Conservation (phyloP, 2,888 invertebrate species). For the Metallyticus violacea region DNA sequence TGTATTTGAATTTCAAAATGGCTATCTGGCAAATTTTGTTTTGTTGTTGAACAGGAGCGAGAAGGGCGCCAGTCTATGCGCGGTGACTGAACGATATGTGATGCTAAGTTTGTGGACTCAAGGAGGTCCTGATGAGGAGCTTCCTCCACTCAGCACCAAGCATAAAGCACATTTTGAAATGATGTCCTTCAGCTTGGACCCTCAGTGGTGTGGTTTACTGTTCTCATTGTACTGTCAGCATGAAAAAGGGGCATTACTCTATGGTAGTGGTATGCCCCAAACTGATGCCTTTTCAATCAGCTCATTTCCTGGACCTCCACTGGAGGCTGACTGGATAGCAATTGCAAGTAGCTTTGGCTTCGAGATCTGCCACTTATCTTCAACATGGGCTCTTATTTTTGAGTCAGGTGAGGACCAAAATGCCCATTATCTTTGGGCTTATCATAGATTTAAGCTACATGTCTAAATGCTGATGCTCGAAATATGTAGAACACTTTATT, state of each 20-base stretch:
- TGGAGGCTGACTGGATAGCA: constrained; percentile 38
- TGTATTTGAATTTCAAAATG: not conserved
- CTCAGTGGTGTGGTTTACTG: constrained; percentile 36
- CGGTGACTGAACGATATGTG: not conserved
- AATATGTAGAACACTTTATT: not conserved
- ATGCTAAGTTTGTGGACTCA: constrained; percentile 13
- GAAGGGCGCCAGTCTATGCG: not conserved
- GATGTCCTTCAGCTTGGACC: constrained; percentile 36
- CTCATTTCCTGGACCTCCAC: constrained; percentile 38
- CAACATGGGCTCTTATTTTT: constrained; percentile 37
- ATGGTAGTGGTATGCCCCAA: constrained; percentile 26
- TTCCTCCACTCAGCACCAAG: not conserved
- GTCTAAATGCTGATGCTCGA: not conserved
- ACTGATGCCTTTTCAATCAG: constrained; percentile 36
- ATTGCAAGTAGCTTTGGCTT: constrained; percentile 38
- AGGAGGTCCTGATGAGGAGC: constrained; percentile 2
- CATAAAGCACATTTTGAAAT: constrained; percentile 28
- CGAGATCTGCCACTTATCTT: constrained; percentile 38
- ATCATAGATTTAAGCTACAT: not conserved
- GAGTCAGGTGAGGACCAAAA: constrained; percentile 37
- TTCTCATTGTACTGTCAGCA: constrained; percentile 37
- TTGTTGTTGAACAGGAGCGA: not conserved
- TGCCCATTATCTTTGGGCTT: not conserved
- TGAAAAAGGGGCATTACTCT: constrained; percentile 32
- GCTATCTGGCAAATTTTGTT: not conserved